Evolutionary conservation across 1,140 invertebrate genomes (phyloP).

Genomic region (Drosophila sturtevanti): DNA sequence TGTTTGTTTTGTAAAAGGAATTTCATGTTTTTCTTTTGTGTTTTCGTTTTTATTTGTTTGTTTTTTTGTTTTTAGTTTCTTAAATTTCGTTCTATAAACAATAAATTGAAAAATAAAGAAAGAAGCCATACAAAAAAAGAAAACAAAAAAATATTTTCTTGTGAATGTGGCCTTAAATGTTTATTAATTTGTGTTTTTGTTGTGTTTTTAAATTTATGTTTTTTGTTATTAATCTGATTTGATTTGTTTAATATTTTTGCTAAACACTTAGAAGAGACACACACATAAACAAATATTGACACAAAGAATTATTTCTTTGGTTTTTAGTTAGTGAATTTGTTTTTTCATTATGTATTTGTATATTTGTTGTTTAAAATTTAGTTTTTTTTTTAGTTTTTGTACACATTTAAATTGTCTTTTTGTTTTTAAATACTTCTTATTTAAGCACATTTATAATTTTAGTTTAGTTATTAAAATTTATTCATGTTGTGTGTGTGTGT

Average conservation of each 20-base stretch:
- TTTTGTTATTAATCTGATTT: conserved; percentile 13
- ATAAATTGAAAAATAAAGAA: conserved; percentile 15
- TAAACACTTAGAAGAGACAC: conserved; percentile 62
- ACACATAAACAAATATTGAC: conserved; percentile 49
- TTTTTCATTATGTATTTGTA: conserved; percentile 23
- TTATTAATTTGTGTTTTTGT: conserved; percentile 13
- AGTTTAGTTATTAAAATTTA: conserved; percentile 23
- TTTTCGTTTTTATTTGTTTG: conserved; percentile 28
- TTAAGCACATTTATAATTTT: conserved; percentile 56
- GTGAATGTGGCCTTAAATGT: conserved; percentile 19
- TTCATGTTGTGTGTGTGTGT: conserved; percentile 17
- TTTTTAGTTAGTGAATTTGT: conserved; percentile 8
- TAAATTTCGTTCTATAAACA: conserved; percentile 24
- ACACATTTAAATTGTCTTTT: conserved; percentile 54
- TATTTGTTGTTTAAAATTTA: conserved; percentile 29
- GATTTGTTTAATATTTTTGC: conserved; percentile 37
- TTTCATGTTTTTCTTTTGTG: neutral
- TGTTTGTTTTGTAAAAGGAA: conserved; percentile 46
- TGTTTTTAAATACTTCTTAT: conserved; percentile 49
- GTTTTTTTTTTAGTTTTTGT: conserved; percentile 48
- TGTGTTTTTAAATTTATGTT: conserved; percentile 1
- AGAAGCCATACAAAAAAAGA: neutral
- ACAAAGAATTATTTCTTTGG: conserved; percentile 34
- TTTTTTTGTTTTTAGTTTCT: conserved; percentile 46
- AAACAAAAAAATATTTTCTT: neutral